Evolutionary conservation across 1,140 invertebrate species (phyloP).

Genomic region (Dendrolimus punctatus): DNA sequence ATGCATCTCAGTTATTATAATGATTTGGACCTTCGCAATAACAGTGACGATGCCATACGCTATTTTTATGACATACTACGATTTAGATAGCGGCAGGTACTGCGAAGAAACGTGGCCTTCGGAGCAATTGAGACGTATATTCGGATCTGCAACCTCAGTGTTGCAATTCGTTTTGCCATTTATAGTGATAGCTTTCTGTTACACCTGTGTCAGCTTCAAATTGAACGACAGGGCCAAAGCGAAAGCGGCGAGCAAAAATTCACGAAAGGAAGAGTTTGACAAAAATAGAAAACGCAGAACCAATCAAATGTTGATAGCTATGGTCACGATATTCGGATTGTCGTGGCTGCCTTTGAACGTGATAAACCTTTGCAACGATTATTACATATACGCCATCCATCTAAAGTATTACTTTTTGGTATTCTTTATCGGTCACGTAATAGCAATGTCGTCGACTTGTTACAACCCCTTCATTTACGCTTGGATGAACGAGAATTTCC

Average conservation of each 20-base stretch:
- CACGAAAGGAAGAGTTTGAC: slow-evolving; percentile 82
- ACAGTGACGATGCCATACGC: slow-evolving; percentile 94
- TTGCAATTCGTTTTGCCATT: slow-evolving; percentile 97
- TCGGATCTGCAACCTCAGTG: slow-evolving; percentile 89
- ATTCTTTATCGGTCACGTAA: slow-evolving; percentile 92
- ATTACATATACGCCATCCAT: slow-evolving; percentile 78
- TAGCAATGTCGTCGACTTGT: slow-evolving; percentile 97
- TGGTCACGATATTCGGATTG: slow-evolving; percentile 95
- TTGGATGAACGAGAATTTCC: slow-evolving; percentile 98
- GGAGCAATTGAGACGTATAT: slow-evolving; percentile 82
- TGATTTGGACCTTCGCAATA: slow-evolving; percentile 93
- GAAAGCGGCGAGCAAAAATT: slow-evolving; percentile 84
- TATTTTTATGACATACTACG: slow-evolving; percentile 81
- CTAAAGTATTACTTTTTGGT: slow-evolving; percentile 89
- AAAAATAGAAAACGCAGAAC: slow-evolving; percentile 84
- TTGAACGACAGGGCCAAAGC: slow-evolving; percentile 83
- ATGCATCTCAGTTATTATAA: slow-evolving; percentile 88
- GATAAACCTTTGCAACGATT: slow-evolving; percentile 91
- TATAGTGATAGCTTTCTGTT: slow-evolving; percentile 95
- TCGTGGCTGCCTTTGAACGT: slow-evolving; percentile 98
- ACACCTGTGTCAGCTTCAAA: slow-evolving; percentile 92
- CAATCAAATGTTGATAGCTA: slow-evolving; percentile 96
- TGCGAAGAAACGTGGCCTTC: slow-evolving; percentile 95
- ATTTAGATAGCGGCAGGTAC: slow-evolving; percentile 69
- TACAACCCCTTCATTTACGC: slow-evolving; percentile 95